Percentiles rank a stretch among this genome's conserved stretches.
These are phyloP conservation scores for Pedetes capensis DNA, from an alignment of 2,113 vertebrate genomes.

Conservation along the genomic window DNA sequence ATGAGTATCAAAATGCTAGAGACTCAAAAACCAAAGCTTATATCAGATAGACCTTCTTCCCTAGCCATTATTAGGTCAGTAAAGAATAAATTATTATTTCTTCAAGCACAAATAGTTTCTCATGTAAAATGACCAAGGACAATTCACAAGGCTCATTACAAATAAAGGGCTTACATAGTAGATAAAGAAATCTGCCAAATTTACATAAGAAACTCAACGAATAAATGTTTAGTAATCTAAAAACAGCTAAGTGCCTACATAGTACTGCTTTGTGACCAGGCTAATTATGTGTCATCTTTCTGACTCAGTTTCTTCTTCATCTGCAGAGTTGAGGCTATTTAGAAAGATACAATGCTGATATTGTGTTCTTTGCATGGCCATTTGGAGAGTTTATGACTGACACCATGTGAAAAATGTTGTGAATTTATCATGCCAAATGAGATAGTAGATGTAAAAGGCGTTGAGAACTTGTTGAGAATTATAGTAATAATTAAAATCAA, in stretches of 20 bases:
- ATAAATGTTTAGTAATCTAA: constrained; percentile 27
- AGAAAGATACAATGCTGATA: neutral
- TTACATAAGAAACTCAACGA: constrained; percentile 47
- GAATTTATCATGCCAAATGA: constrained; percentile 38
- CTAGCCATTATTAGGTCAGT: neutral
- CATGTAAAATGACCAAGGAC: constrained; percentile 26
- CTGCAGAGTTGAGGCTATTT: neutral
- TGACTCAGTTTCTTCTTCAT: constrained; percentile 52
- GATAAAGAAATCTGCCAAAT: constrained; percentile 28
- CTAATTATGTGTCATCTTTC: neutral
- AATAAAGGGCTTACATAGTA: constrained; percentile 36
- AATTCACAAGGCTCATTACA: constrained; percentile 4
- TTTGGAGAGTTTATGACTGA: constrained; percentile 22
- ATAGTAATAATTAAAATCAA: constrained; percentile 11
- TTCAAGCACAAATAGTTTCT: constrained; percentile 42
- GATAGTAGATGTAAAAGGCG: neutral
- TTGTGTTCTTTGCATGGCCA: neutral
- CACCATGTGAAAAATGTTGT: constrained; percentile 25
- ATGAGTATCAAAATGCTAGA: neutral
- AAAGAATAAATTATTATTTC: constrained; percentile 44
- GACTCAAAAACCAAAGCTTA: neutral
- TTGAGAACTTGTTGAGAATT: neutral
- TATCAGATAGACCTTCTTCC: neutral
- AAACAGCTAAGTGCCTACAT: constrained; percentile 11
- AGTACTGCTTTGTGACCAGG: neutral